Percentiles rank a stretch among this genome's conserved stretches.
phyloP scores from a whole-genome alignment of 2,113 vertebrate genomes.

The Perccottus glenii region DNA sequence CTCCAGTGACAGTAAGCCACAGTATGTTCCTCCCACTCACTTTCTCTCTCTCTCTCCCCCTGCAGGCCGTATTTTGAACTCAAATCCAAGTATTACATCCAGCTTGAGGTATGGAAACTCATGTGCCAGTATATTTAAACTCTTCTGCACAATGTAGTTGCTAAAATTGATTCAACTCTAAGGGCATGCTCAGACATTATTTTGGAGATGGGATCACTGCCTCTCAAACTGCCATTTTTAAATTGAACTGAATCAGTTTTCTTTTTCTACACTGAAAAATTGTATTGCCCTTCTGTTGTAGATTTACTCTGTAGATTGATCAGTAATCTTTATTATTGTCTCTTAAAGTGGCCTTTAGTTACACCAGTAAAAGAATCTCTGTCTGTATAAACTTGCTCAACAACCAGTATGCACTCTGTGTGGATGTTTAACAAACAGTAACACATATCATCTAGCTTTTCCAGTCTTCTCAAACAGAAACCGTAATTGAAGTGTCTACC shows the following conservation, averaged over 20 bases:
- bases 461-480: too few species aligned
- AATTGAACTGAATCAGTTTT: too few species aligned
- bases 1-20: conserved; percentile 35
- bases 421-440: not conserved
- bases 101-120: conserved; percentile 87
- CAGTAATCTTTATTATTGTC: too few species aligned
- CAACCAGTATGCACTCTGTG: not conserved
- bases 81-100: conserved; percentile 95
- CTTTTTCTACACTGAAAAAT: not conserved
- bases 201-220: too few species aligned
- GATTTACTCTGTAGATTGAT: too few species aligned
- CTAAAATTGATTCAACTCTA: too few species aligned
- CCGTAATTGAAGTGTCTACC: too few species aligned
- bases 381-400: too few species aligned
- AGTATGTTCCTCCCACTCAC: conserved; percentile 14
- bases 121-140: not conserved
- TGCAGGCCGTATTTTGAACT: conserved; percentile 97
- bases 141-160: too few species aligned
- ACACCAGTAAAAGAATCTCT: too few species aligned
- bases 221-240: too few species aligned
- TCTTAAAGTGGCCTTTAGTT: not conserved
- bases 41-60: conserved; percentile 54
- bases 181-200: too few species aligned
- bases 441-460: not conserved
- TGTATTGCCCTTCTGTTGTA: not conserved